These are phyloP conservation scores for Gavialis gangeticus DNA, from an alignment of 2,113 vertebrate species.

Conservation along the genomic window DNA sequence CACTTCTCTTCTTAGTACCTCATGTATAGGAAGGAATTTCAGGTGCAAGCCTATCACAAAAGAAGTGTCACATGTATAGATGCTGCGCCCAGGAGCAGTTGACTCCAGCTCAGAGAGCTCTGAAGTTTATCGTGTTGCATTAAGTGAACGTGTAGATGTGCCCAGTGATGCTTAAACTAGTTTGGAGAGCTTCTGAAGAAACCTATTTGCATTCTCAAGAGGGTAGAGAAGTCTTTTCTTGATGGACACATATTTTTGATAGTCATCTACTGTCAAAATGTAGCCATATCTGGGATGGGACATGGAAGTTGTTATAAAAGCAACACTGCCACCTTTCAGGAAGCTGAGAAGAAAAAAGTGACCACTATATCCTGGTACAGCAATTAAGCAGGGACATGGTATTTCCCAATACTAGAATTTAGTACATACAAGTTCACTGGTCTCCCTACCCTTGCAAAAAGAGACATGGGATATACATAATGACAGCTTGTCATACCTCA, in stretches of 20 bases:
- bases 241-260: not conserved
- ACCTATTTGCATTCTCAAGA: constrained; percentile 6
- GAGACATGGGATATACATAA: not conserved
- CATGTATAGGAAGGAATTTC: not conserved
- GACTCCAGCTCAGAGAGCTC: no score
- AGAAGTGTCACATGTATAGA: no score
- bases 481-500: not conserved
- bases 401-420: constrained; percentile 23
- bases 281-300: not conserved
- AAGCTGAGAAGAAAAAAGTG: not conserved
- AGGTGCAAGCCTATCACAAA: not conserved
- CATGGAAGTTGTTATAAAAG: not conserved
- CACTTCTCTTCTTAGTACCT: not conserved
- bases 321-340: not conserved
- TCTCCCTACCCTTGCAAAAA: not conserved
- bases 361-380: not conserved
- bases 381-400: not conserved
- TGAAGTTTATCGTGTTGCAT: no score
- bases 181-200: constrained; percentile 16
- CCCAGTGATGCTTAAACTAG: no score
- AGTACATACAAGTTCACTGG: not conserved
- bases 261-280: not conserved
- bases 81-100: no score
- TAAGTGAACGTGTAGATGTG: no score
- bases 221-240: not conserved